Evolutionary conservation across 2,113 vertebrate genomes (phyloP).

Genomic region (Pangasianodon hypophthalmus): DNA sequence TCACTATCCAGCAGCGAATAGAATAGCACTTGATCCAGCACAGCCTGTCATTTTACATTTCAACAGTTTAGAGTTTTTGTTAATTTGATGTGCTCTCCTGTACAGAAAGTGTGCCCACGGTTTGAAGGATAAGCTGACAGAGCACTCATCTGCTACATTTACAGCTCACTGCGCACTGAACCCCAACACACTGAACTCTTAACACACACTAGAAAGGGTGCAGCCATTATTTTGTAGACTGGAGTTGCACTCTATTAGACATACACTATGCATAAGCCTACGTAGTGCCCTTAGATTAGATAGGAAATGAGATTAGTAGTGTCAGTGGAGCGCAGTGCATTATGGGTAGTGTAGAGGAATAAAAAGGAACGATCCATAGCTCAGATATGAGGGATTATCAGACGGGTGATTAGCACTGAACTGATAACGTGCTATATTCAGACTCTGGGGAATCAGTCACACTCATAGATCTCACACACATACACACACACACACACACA

Average conservation of each 20-base stretch:
- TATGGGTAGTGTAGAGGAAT: constrained; percentile 19
- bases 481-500: constrained; percentile 46
- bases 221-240: background rate
- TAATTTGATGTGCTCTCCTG: background rate
- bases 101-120: background rate
- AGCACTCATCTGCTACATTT: background rate
- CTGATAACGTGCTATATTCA: constrained; percentile 71
- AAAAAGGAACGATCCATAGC: constrained; percentile 33
- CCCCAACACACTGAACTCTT: background rate
- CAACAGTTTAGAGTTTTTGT: background rate
- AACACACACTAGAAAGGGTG: background rate
- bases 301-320: background rate
- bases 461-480: constrained; percentile 35
- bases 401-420: constrained; percentile 53
- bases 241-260: background rate
- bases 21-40: background rate
- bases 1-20: too few relatives aligned
- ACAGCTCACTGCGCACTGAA: background rate
- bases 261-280: background rate
- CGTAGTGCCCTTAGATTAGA: background rate
- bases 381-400: constrained; percentile 48
- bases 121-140: background rate
- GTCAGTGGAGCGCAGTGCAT: constrained; percentile 29
- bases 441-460: constrained; percentile 44
- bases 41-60: background rate